phyloP scores from a whole-genome alignment of 2,888 invertebrate genomes.

The Drosophila gaucha region DNA sequence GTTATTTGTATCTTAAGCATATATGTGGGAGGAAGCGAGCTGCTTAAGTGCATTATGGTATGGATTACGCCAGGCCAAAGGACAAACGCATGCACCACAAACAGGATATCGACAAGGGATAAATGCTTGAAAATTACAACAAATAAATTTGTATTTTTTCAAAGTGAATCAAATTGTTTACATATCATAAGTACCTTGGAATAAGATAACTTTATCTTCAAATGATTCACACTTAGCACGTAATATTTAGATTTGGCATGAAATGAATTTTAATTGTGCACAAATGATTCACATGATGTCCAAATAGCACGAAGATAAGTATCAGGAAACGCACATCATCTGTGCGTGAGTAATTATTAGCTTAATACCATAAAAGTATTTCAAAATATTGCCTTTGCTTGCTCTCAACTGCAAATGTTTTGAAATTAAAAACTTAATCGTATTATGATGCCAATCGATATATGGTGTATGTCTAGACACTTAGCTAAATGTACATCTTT shows the following conservation, averaged over 20 bases:
- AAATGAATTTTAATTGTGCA: conserved; percentile 11
- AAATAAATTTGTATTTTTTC: too few species aligned
- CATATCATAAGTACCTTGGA: neutral
- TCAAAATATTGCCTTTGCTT: neutral
- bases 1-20: conserved; percentile 52
- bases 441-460: neutral
- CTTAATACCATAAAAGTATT: neutral
- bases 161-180: neutral
- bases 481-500: neutral
- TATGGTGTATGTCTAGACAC: neutral
- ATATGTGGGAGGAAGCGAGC: conserved; percentile 37
- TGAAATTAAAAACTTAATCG: neutral
- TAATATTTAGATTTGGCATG: neutral
- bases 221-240: conserved; percentile 16
- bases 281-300: conserved; percentile 7
- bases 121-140: neutral
- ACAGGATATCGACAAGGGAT: neutral
- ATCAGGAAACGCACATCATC: conserved; percentile 16
- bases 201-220: conserved; percentile 15
- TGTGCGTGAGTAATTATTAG: conserved; percentile 14
- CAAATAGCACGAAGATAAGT: conserved; percentile 29
- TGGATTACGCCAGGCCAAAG: conserved; percentile 54
- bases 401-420: too few species aligned
- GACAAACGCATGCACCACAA: conserved; percentile 12
- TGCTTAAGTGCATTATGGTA: conserved; percentile 69